Evolutionary conservation across 2,888 invertebrate genomes (phyloP).

Genomic region (Leptopilina drosophilae): DNA sequence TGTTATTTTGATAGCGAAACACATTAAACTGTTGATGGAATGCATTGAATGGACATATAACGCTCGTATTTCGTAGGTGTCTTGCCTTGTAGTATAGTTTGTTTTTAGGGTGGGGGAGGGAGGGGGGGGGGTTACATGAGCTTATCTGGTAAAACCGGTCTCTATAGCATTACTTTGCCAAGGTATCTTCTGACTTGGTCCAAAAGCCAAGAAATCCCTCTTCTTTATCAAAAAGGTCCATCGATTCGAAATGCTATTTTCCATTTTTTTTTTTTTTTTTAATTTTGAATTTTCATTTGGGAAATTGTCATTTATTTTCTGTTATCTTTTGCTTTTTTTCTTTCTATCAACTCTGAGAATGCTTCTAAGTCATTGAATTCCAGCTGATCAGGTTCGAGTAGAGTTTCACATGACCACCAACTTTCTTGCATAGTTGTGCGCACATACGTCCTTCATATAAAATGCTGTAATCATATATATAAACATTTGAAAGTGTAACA

Average conservation of each 20-base stretch:
- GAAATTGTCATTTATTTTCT: not conserved
- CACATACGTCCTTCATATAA: conserved; percentile 16
- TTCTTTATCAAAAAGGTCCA: conserved; percentile 27
- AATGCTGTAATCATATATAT: not conserved
- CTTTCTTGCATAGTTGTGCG: conserved; percentile 30
- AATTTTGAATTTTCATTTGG: not conserved
- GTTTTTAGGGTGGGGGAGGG: conserved; percentile 7
- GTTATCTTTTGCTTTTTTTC: not conserved
- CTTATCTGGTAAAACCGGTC: conserved; percentile 70
- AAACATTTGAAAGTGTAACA: conserved; percentile 17
- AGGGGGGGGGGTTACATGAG: conserved; percentile 47
- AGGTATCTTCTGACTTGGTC: conserved; percentile 46
- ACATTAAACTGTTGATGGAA: conserved; percentile 25
- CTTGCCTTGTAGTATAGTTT: conserved; percentile 27
- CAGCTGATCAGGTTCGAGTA: conserved; percentile 18
- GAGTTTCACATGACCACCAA: conserved; percentile 26
- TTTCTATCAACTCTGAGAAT: not conserved
- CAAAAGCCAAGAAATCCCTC: conserved; percentile 37
- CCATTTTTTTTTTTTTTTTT: too few species aligned
- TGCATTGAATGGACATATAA: conserved; percentile 19
- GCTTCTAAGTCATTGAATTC: conserved; percentile 4
- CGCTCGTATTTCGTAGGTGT: conserved; percentile 49
- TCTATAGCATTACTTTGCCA: conserved; percentile 60
- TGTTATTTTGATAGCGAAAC: not conserved
- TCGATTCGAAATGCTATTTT: conserved; percentile 9